A percentile compares a stretch with the other conserved stretches of the same genome.
These are phyloP conservation scores for Lota lota DNA, from an alignment of 2,113 vertebrate species.

Conservation along the genomic window DNA sequence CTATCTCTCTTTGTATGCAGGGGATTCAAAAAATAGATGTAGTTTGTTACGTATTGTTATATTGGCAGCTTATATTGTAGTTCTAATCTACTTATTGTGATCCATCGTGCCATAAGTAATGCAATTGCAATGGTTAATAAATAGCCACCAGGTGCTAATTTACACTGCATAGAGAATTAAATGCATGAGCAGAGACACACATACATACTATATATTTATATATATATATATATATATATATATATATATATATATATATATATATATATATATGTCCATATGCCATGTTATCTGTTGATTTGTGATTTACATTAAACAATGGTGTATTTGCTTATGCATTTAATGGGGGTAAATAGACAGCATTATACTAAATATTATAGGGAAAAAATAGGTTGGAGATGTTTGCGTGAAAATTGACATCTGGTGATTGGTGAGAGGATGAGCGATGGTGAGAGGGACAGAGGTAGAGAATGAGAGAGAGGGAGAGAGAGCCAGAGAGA, in stretches of 20 bases:
- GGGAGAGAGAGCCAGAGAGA: no score
- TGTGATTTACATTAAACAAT: neutral
- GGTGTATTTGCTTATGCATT: neutral
- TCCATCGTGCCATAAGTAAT: no score
- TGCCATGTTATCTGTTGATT: neutral
- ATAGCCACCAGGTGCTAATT: no score
- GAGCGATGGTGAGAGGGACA: conserved; percentile 6
- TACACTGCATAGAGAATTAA: neutral
- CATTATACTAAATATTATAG: neutral
- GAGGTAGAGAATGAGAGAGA: conserved; percentile 20
- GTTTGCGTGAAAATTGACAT: neutral
- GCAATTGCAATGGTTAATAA: no score
- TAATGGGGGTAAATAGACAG: neutral
- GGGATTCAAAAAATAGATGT: no score
- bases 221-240: no score
- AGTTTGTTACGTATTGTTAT: no score
- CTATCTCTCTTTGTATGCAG: no score
- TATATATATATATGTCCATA: neutral
- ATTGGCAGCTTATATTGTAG: no score
- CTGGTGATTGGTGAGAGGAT: conserved; percentile 26
- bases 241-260: neutral
- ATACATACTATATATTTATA: neutral
- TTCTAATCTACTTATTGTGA: no score
- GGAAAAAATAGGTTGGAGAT: neutral
- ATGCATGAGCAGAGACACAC: neutral